Conservation (phyloP, 2,113 vertebrate species). For the Poeciliopsis occidentalis region DNA sequence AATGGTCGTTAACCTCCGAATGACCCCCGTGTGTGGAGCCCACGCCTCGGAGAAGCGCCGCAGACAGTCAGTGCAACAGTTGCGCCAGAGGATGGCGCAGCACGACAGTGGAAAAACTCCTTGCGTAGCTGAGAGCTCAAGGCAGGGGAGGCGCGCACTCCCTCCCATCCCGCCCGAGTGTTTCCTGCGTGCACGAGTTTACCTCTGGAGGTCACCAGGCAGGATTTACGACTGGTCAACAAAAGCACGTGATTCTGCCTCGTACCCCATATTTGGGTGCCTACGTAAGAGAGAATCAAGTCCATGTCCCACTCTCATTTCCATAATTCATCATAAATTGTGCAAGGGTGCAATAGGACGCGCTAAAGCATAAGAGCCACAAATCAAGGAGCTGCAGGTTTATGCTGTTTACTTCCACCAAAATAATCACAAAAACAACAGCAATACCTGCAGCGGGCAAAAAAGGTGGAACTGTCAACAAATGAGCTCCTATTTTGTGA, state of each 20-base stretch:
- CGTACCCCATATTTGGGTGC: slow-evolving; percentile 99
- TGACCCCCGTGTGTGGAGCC: slow-evolving; percentile 84
- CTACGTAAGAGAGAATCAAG: slow-evolving; percentile 99
- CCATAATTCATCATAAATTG: slow-evolving; percentile 99
- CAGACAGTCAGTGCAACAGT: slow-evolving; percentile 68
- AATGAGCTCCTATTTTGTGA: slow-evolving; percentile 99
- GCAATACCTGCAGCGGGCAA: slow-evolving; percentile 81
- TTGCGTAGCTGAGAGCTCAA: slow-evolving; percentile 70
- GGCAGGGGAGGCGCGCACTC: slow-evolving; percentile 75
- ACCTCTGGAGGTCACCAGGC: slow-evolving; percentile 99
- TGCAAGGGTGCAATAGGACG: slow-evolving; percentile 99
- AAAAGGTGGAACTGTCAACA: slow-evolving; percentile 85
- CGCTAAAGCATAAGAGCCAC: slow-evolving; percentile 98
- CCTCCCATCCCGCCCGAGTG: slow-evolving; percentile 87
- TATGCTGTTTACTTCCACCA: slow-evolving; percentile 75
- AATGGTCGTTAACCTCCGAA: slow-evolving; percentile 92
- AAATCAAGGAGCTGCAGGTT: slow-evolving; percentile 94
- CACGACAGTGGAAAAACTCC: slow-evolving; percentile 80
- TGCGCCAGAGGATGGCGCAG: slow-evolving; percentile 90
- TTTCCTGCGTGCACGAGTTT: slow-evolving; percentile 94
- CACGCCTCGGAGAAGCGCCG: slow-evolving; percentile 64
- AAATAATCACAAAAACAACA: slow-evolving; percentile 60
- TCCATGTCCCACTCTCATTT: slow-evolving; percentile 99
- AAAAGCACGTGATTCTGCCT: slow-evolving; percentile 99
- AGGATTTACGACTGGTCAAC: slow-evolving; percentile 99